A percentile compares a stretch with the other conserved stretches of the same genome.
phyloP scores from a whole-genome alignment of 2,888 invertebrate genomes.

The Emesis furor region DNA sequence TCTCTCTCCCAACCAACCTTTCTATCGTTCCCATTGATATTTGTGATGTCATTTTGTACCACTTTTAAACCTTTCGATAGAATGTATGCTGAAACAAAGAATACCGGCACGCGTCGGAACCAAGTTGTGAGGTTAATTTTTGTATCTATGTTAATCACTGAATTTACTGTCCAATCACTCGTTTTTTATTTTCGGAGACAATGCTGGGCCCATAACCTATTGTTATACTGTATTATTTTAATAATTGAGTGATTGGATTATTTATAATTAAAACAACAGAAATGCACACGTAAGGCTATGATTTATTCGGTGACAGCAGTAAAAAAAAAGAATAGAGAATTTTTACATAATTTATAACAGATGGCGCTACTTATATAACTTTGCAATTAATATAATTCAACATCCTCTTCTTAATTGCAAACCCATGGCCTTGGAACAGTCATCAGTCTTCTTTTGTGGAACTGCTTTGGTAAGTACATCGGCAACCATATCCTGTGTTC shows the following conservation, averaged over 20 bases:
- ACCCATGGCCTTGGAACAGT: slow-evolving; percentile 48
- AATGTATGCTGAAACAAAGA: not conserved
- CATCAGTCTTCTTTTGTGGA: slow-evolving; percentile 22
- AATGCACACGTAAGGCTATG: too few species aligned
- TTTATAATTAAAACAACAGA: too few species aligned
- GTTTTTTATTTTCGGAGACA: not conserved
- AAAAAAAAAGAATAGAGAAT: too few species aligned
- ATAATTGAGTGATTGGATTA: too few species aligned
- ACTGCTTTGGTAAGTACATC: slow-evolving; percentile 61
- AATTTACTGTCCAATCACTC: not conserved
- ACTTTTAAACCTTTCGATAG: not conserved
- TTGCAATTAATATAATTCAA: slow-evolving; percentile 15
- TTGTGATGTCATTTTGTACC: slow-evolving; percentile 11
- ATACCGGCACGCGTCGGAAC: not conserved
- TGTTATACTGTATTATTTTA: too few species aligned
- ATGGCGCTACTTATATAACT: not conserved
- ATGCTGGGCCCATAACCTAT: too few species aligned
- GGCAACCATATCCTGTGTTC: slow-evolving; percentile 50
- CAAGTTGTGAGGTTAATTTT: not conserved
- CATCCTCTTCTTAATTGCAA: slow-evolving; percentile 57
- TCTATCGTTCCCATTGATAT: slow-evolving; percentile 31
- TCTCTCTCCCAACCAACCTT: slow-evolving; percentile 46
- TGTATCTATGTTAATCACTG: not conserved
- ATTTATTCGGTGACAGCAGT: too few species aligned
- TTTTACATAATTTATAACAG: too few species aligned